A percentile compares a stretch with the other conserved stretches of the same genome.
Conservation (phyloP, 1,140 invertebrate genomes). For the Dreissena polymorpha region DNA sequence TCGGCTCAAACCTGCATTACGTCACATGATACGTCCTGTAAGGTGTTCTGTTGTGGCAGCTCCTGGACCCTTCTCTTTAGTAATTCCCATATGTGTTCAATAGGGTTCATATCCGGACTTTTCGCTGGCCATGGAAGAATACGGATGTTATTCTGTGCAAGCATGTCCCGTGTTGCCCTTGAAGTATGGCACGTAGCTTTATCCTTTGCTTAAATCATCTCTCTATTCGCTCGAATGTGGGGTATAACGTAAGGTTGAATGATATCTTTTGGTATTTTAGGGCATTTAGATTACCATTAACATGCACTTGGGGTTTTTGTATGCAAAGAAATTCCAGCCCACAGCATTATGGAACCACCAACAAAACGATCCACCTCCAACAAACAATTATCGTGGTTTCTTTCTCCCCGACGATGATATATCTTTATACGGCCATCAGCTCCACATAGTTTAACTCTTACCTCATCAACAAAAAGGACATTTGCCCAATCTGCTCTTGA, state of each 20-base stretch:
- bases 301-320: conserved; percentile 1
- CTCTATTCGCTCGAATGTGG: conserved; percentile 15
- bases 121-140: conserved; percentile 31
- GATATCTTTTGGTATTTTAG: conserved; percentile 19
- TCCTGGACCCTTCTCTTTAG: conserved; percentile 5
- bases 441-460: conserved; percentile 9
- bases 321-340: conserved; percentile 26
- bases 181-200: conserved; percentile 35
- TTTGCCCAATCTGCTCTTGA: conserved; percentile 46
- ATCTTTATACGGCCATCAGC: conserved; percentile 21
- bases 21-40: background rate
- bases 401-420: conserved; percentile 23
- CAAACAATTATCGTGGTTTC: conserved; percentile 1
- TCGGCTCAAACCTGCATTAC: background rate
- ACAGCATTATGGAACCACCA: conserved; percentile 29
- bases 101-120: conserved; percentile 18
- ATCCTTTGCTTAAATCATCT: conserved; percentile 31
- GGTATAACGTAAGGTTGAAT: conserved; percentile 16
- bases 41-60: background rate
- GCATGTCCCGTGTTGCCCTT: conserved; percentile 9
- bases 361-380: background rate
- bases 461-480: conserved; percentile 47
- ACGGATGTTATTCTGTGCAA: conserved; percentile 16
- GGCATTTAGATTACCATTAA: conserved; percentile 20
- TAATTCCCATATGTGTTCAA: conserved; percentile 32